These are phyloP conservation scores for Bradysia coprophila DNA, from an alignment of 1,140 invertebrate species.

Conservation along the genomic window DNA sequence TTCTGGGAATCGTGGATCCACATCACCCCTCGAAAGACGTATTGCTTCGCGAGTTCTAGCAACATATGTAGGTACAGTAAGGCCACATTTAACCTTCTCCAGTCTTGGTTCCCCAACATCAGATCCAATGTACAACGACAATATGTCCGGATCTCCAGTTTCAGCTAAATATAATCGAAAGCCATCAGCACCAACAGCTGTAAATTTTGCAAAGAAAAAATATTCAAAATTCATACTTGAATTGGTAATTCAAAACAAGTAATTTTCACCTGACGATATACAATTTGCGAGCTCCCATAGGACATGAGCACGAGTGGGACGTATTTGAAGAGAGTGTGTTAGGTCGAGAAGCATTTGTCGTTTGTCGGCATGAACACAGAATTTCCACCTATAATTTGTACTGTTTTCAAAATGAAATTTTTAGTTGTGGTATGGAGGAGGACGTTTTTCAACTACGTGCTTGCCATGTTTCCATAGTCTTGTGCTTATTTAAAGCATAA, in stretches of 20 bases:
- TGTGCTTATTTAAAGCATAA: too few relatives aligned
- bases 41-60: slow-evolving; percentile 26
- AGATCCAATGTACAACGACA: slow-evolving; percentile 18
- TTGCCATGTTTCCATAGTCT: too few relatives aligned
- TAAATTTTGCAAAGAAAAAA: too few relatives aligned
- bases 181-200: slow-evolving; percentile 37
- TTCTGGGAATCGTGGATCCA: slow-evolving; percentile 27
- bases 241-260: too few relatives aligned
- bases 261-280: slow-evolving; percentile 34
- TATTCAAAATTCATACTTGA: too few relatives aligned
- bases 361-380: slow-evolving; percentile 40
- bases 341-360: slow-evolving; percentile 38
- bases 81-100: slow-evolving; percentile 10
- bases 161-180: slow-evolving; percentile 31
- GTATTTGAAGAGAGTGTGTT: slow-evolving; percentile 30
- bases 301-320: slow-evolving; percentile 31
- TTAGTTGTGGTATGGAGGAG: too few relatives aligned
- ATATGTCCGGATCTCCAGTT: slow-evolving; percentile 12
- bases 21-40: slow-evolving; percentile 23
- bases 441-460: neutral
- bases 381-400: slow-evolving; percentile 28
- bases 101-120: slow-evolving; percentile 10
- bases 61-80: slow-evolving; percentile 28
- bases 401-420: neutral
- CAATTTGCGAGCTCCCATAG: slow-evolving; percentile 39